Evolutionary conservation across 2,888 invertebrate species (phyloP).

Genomic region (Temnothorax rugatulus): DNA sequence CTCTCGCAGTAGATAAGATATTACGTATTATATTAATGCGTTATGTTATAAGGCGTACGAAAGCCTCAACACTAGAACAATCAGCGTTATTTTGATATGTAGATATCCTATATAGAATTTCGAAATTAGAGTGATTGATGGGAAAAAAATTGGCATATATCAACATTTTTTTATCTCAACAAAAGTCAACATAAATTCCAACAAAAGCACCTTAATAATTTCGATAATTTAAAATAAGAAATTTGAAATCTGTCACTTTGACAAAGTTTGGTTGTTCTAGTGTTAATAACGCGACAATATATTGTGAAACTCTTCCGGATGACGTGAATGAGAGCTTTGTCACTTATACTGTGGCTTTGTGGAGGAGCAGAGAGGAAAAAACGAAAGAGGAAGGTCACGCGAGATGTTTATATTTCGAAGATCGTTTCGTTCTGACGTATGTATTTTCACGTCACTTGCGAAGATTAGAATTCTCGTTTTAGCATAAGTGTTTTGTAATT

Average conservation of each 20-base stretch:
- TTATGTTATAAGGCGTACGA: background rate
- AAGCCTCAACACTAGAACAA: background rate
- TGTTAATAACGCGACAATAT: background rate
- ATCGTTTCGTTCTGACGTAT: background rate
- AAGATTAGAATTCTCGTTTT: conserved; percentile 53
- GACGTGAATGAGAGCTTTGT: conserved; percentile 64
- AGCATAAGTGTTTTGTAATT: conserved; percentile 17
- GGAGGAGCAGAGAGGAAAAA: background rate
- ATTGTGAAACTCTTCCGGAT: conserved; percentile 74
- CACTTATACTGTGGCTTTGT: background rate
- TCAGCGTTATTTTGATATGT: background rate
- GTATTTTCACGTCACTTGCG: conserved; percentile 42
- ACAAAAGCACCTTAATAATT: background rate
- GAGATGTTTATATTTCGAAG: background rate
- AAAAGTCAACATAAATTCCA: background rate
- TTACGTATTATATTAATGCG: background rate
- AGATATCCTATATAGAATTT: background rate
- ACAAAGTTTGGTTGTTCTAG: background rate
- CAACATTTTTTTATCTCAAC: background rate
- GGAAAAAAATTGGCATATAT: background rate
- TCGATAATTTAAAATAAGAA: background rate
- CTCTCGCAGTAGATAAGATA: conserved; percentile 10
- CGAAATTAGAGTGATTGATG: background rate
- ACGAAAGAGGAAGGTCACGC: background rate
- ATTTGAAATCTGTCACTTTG: background rate